Evolutionary conservation across 2,113 vertebrate species (phyloP), one percentile per base, ranked within the genome.

Genomic region (Corvus hawaiiensis): DNA sequence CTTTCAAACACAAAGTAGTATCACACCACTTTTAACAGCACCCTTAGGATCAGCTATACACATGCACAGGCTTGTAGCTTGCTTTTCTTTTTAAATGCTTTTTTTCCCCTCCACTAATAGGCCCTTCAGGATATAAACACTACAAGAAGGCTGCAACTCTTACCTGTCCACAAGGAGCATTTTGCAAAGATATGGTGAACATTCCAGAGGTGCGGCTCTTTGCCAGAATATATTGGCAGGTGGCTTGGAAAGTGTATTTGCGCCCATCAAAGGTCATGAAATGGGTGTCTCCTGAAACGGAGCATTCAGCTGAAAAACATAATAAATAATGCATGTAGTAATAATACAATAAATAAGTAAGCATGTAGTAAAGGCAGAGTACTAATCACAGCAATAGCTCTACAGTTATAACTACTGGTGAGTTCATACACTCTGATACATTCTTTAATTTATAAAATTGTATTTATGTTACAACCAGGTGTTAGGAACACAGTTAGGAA

Each of bases 261-360:
- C 98, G 98, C 10, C 99, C 99, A 19, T 99, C 99, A 55, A 99
- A 99, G 27, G 99, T 99, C 9, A 98, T 98, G 68, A 99, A 99
- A 95, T 98, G 98, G 96, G 98, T 98, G 83, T 99, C 99, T 11
- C 99, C 99, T 3, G 99, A 99, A 78, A 99, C 99, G 0, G 99
- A 99, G 95, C 99, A 99, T 75, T 99, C 99, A 28, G 98, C 99
- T 99, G 96, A 30, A 22, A 93, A 79, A 69, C 54, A 84, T 4
- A 66, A 46, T 3, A 28, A 64, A 79, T 14, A 46, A 64, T 9
- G 7, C 39, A 41, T 6, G 20, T n/a, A n/a, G n/a, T n/a, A n/a
- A n/a, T n/a, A n/a, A n/a, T n/a, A n/a, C n/a, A n/a, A n/a, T n/a
- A n/a, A n/a, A n/a, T n/a, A n/a, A n/a, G n/a, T n/a, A 8, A 81